Evolutionary conservation across 2,888 invertebrate species (phyloP), one percentile per base, ranked within the genome.

Genomic region (Abrostola triplasia): DNA sequence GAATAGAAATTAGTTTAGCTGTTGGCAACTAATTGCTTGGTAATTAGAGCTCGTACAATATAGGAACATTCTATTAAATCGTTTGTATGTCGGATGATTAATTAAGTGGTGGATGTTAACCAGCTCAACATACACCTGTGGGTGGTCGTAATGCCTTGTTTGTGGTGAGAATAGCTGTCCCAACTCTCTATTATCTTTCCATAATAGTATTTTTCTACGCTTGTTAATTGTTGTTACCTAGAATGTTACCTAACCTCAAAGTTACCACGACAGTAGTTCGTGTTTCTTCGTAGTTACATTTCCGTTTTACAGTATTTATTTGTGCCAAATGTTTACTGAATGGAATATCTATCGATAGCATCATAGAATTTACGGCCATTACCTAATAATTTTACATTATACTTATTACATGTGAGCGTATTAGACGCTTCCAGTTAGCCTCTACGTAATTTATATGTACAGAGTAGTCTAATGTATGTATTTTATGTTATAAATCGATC

Each of bases 401-500:
- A 67, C 69, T 64, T 81, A 73, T 66, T 73, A 75, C 63, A 59
- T 69, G 72, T 67, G 64, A 70, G 72, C 72, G 76, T 78, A 67
- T 71, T 82, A 82, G 80, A 76, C 67, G 66, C 76, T 76, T 66
- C 75, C 64, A 77, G 78, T 83, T 83, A 80, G 76, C 80, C 79
- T 81, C 77, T 81, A 82, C 73, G 78, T 83, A 80, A 80, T 79
- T 79, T 79, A 81, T 80, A 77, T 87, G 87, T 86, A 87, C 87
- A 87, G 86, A 76, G 76, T 84, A 87, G 79, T 76, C 77, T 84
- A 84, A 80, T 81, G 80, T 81, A 80, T 80, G 70, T 83, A 77
- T 84, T 84, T 86, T 86, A 81, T 81, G 82, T 90, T 87, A 80
- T 55, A 70, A 80, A 86, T 85, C 79, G 84, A 89, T 89, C 88